Conservation (phyloP, 2,113 vertebrate genomes). For the Macquaria australasica region DNA sequence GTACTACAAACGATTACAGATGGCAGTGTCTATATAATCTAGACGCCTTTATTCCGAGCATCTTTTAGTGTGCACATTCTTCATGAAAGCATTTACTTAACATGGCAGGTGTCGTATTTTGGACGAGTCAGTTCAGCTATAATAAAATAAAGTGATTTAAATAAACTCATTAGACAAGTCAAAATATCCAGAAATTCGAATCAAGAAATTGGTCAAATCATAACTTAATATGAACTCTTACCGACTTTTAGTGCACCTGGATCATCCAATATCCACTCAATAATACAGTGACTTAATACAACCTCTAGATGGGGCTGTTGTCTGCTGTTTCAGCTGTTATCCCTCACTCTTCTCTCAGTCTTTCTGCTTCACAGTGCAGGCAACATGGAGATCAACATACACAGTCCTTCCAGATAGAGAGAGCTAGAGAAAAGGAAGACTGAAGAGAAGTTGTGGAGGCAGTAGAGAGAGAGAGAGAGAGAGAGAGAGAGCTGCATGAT, state of each 20-base stretch:
- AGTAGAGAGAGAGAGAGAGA: slow-evolving; percentile 51
- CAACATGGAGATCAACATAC: slow-evolving; percentile 76
- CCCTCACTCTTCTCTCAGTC: slow-evolving; percentile 10
- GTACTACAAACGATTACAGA: background rate
- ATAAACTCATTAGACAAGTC: background rate
- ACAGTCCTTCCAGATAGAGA: slow-evolving; percentile 47
- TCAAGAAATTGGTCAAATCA: background rate
- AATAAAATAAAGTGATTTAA: slow-evolving; percentile 2
- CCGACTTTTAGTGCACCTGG: background rate
- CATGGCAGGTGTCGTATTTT: background rate
- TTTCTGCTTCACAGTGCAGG: slow-evolving; percentile 58
- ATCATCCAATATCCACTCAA: background rate
- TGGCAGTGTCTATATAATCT: background rate
- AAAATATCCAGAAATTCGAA: background rate
- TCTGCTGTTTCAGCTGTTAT: slow-evolving; percentile 51
- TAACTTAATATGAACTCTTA: background rate
- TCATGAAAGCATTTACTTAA: background rate
- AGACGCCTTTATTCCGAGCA: background rate
- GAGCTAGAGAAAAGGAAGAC: slow-evolving; percentile 18
- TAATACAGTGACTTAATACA: background rate
- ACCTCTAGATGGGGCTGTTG: slow-evolving; percentile 83
- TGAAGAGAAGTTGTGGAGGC: slow-evolving; percentile 60
- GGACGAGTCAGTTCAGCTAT: background rate
- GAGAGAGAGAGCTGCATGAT: slow-evolving; percentile 74
- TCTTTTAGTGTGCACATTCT: background rate